A percentile compares a stretch with the other conserved stretches of the same genome.
Conservation (phyloP, 2,888 invertebrate genomes). For the Platynereis dumerilii region DNA sequence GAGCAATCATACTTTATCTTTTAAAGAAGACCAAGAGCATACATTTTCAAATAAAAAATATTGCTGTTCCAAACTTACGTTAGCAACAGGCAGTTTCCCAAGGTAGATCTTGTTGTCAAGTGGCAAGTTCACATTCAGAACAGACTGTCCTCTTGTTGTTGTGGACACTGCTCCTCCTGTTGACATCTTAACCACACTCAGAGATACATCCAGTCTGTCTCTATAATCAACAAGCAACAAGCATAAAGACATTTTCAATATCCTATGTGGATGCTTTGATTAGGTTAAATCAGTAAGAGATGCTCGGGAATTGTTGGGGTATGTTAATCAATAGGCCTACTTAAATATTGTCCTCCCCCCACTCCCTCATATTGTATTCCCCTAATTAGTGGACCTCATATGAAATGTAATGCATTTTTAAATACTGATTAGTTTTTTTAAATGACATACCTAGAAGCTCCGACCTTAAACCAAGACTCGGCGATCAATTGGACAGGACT, state of each 20-base stretch:
- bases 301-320: too few relatives aligned
- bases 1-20: background rate
- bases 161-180: slow-evolving; percentile 39
- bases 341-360: too few relatives aligned
- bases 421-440: too few relatives aligned
- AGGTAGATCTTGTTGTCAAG: slow-evolving; percentile 37
- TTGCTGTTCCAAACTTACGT: too few relatives aligned
- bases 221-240: background rate
- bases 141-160: slow-evolving; percentile 1
- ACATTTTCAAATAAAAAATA: too few relatives aligned
- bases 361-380: too few relatives aligned
- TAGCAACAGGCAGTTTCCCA: slow-evolving; percentile 35
- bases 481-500: slow-evolving; percentile 33
- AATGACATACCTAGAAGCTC: slow-evolving; percentile 46
- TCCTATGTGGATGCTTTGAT: background rate
- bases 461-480: slow-evolving; percentile 42
- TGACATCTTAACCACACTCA: slow-evolving; percentile 35
- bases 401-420: too few relatives aligned
- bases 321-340: too few relatives aligned
- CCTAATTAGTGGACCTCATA: too few relatives aligned
- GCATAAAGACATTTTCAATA: background rate
- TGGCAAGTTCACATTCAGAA: slow-evolving; percentile 10
- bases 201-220: too few relatives aligned
- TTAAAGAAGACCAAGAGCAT: too few relatives aligned
- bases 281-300: background rate